phyloP scores from a whole-genome alignment of 2,797 vertebrate genomes.

The Eidolon dupreanum region DNA sequence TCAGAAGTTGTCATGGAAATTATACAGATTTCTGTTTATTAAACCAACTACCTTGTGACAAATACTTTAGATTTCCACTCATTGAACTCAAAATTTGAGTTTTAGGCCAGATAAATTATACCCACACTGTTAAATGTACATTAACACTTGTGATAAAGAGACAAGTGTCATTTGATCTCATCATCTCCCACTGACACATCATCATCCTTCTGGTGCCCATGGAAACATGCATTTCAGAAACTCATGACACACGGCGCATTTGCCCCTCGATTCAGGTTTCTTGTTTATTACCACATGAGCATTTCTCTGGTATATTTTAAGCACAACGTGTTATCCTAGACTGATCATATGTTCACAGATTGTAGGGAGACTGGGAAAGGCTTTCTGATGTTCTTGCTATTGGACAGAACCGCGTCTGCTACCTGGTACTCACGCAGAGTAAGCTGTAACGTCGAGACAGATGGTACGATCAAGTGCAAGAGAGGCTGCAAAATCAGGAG shows the following conservation, averaged over 20 bases:
- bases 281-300: constrained; percentile 73
- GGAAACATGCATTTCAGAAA: constrained; percentile 41
- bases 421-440: constrained; percentile 83
- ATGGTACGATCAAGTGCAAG: constrained; percentile 80
- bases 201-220: not conserved
- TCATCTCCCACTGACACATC: not conserved
- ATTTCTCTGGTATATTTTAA: constrained; percentile 82
- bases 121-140: not conserved
- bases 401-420: constrained; percentile 81
- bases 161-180: not conserved
- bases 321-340: constrained; percentile 82
- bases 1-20: not conserved
- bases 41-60: not conserved
- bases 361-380: constrained; percentile 78
- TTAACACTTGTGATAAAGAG: not conserved
- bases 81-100: constrained; percentile 49
- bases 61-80: constrained; percentile 6
- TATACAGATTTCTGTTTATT: constrained; percentile 22
- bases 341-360: constrained; percentile 86
- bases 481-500: constrained; percentile 73
- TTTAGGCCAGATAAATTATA: constrained; percentile 7
- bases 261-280: constrained; percentile 70
- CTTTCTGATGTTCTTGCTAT: constrained; percentile 81
- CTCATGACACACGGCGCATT: not conserved
- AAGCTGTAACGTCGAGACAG: constrained; percentile 84